Evolutionary conservation across 2,113 vertebrate species (phyloP).

Genomic region (Paralichthys olivaceus): DNA sequence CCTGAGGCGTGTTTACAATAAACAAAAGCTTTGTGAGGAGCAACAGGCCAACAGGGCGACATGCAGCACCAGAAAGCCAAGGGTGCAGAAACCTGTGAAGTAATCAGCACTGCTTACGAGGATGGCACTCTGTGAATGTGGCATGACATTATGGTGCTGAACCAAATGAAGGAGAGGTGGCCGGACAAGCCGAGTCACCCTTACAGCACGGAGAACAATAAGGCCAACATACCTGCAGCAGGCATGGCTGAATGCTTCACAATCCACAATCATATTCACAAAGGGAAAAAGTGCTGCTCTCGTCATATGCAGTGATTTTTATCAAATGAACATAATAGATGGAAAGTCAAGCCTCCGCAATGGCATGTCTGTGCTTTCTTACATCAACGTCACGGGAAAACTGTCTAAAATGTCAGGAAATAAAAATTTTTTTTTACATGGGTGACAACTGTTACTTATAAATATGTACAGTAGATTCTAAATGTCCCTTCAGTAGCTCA

Average conservation of each 20-base stretch:
- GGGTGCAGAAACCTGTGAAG: constrained; percentile 49
- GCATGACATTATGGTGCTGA: constrained; percentile 25
- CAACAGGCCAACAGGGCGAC: constrained; percentile 18
- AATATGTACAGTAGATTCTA: neutral
- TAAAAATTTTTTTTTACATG: neutral
- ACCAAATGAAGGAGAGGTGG: constrained; percentile 34
- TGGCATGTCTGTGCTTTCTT: too few relatives aligned
- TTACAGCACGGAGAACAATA: constrained; percentile 1
- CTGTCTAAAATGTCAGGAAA: constrained; percentile 1
- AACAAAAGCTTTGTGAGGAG: constrained; percentile 43
- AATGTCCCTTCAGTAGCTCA: neutral
- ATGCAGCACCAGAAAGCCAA: constrained; percentile 13
- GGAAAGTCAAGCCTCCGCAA: too few relatives aligned
- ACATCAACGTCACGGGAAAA: too few relatives aligned
- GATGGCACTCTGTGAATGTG: constrained; percentile 34
- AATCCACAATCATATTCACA: neutral
- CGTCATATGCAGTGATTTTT: neutral
- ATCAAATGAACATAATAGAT: neutral
- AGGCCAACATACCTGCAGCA: constrained; percentile 34
- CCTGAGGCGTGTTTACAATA: constrained; percentile 46
- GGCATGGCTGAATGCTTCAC: neutral
- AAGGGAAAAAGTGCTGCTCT: neutral
- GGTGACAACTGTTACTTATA: neutral
- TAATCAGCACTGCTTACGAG: constrained; percentile 52
- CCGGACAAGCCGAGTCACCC: constrained; percentile 15